Evolutionary conservation across 2,797 vertebrate genomes (phyloP), one percentile per base, ranked within the genome.

Genomic region (Discoglossus pictus): DNA sequence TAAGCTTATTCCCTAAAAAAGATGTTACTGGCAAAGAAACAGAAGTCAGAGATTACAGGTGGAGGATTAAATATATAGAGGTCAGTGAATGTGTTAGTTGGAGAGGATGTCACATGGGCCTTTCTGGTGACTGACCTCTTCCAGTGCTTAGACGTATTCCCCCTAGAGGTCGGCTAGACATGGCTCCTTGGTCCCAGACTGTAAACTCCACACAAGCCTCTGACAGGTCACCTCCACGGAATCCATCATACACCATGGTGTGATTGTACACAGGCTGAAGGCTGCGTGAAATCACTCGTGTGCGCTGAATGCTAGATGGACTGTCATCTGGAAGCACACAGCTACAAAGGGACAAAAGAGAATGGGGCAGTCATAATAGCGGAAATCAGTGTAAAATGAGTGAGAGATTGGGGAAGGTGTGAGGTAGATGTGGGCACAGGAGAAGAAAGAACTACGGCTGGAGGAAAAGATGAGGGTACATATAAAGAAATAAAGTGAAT

Each of bases 231-330:
- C 84, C 84, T 46, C 75, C 77, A 42, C 92, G 87, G 74, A 99
- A 95, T 74, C 97, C 97, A 0, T 98, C 97, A 0, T 98, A 99
- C 43, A 99, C 97, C 97, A 99, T 99, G 72, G 97, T 98, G 86
- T 99, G 96, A 84, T 99, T 98, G 76, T 93, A 98, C 23, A 89
- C 75, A 0, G 97, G 96, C 78, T 86, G 94, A 75, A 97, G 77
- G 61, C 88, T 92, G 60, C 79, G 84, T 61, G 90, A 92, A 13
- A 95, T 86, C 68, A 93, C 80, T 16, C 93, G 89, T 0, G 97
- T 98, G 76, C 91, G 92, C 75, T 99, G 97, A 31, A 93, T 88
- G 64, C 94, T 95, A 6, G 88, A 82, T 8, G 89, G 90, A 76
- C 89, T 94, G 52, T 93, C 91, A 4, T 98, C 96, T 0, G 97